Evolutionary conservation across 2,888 invertebrate species (phyloP).

Genomic region (Papilio protenor): DNA sequence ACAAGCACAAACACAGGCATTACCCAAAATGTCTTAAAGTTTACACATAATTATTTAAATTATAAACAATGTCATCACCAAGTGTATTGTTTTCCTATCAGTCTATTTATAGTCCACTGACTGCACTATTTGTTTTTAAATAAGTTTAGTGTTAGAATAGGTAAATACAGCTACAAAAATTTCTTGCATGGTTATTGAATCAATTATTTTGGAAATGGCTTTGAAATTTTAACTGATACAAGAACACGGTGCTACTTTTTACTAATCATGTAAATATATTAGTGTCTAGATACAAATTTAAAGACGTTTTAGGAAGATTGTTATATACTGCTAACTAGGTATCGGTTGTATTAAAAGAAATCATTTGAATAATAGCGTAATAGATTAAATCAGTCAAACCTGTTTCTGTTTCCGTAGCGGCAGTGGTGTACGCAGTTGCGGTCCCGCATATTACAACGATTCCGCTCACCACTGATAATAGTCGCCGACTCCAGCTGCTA

Average conservation of each 20-base stretch:
- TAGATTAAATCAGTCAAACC: slow-evolving; percentile 66
- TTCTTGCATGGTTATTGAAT: background rate
- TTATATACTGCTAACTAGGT: slow-evolving; percentile 42
- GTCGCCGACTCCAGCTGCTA: slow-evolving; percentile 56
- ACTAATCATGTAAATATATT: slow-evolving; percentile 44
- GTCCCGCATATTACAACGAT: slow-evolving; percentile 56
- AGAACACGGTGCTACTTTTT: slow-evolving; percentile 55
- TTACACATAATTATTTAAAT: background rate
- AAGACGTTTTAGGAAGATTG: slow-evolving; percentile 46
- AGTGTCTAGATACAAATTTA: slow-evolving; percentile 45
- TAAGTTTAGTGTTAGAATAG: background rate
- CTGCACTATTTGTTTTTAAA: background rate
- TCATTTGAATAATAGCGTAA: slow-evolving; percentile 52
- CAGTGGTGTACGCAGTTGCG: slow-evolving; percentile 50
- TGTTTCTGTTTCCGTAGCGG: slow-evolving; percentile 50
- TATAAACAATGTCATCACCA: background rate
- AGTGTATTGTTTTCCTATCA: slow-evolving; percentile 5
- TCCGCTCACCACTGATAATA: slow-evolving; percentile 58
- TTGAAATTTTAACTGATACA: slow-evolving; percentile 53
- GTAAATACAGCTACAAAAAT: background rate
- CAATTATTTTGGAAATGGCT: slow-evolving; percentile 50
- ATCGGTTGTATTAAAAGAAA: slow-evolving; percentile 52
- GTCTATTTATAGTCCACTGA: slow-evolving; percentile 19
- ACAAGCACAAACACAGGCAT: slow-evolving; percentile 1
- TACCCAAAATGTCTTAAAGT: background rate